These are phyloP conservation scores for Parnassius apollo DNA, from an alignment of 2,888 invertebrate species.

Conservation along the genomic window DNA sequence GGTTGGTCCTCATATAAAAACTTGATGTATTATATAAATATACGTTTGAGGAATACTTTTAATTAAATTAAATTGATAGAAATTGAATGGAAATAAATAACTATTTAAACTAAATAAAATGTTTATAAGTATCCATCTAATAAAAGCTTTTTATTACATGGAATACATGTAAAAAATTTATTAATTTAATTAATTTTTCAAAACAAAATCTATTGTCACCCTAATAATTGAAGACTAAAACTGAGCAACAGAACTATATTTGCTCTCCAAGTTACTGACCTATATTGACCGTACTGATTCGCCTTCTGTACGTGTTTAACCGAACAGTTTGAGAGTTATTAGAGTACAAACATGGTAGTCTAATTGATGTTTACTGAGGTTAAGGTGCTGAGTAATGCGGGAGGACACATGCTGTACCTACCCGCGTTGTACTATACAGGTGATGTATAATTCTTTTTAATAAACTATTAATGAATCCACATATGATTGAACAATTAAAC, in stretches of 20 bases:
- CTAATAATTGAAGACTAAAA: slow-evolving; percentile 43
- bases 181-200: no score
- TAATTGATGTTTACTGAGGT: slow-evolving; percentile 63
- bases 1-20: no score
- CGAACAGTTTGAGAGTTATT: slow-evolving; percentile 61
- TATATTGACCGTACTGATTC: slow-evolving; percentile 66
- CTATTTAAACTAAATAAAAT: no score
- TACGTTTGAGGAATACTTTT: no score
- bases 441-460: not conserved
- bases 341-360: slow-evolving; percentile 51
- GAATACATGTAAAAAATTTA: no score
- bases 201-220: slow-evolving; percentile 35
- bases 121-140: no score
- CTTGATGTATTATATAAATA: no score
- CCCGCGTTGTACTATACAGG: not conserved
- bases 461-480: no score
- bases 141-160: no score
- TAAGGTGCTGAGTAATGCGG: slow-evolving; percentile 30
- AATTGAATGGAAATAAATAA: no score
- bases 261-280: slow-evolving; percentile 66
- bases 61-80: no score
- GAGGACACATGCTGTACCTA: slow-evolving; percentile 3
- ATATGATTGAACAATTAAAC: no score
- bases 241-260: slow-evolving; percentile 49
- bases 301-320: slow-evolving; percentile 35